Base-by-base conservation (phyloP, 2,797 vertebrate genomes). In the Protonibea diacanthus region DNA sequence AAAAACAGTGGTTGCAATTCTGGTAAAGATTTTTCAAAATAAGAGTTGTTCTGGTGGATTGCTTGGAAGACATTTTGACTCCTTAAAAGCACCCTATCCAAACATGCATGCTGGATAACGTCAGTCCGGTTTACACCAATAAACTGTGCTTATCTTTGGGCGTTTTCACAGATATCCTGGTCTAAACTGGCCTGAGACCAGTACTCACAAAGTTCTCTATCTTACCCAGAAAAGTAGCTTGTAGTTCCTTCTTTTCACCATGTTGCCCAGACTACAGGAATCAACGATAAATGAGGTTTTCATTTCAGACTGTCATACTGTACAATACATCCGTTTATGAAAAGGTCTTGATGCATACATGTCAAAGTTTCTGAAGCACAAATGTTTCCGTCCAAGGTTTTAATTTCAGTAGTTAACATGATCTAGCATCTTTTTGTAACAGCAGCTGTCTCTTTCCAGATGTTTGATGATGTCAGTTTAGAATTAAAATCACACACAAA, bases 21-120 rank as follows among this genome's bases (percentile, higher is more conserved):
- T 93, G 88, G 82, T 91, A 84, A 89, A 89, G 76, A 65, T 80
- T 76, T 88, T 86, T 78, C 74, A 61, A 73, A 86, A 77, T 76
- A 80, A 79, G 3, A 12, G 2, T 51, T 76, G 85, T 71, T 81
- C 71, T 18, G 51, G 52, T 90, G 74, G 27, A 82, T 87, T 88
- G 71, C 57, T 87, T 88, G 55, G 27, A 62, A 72, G 70, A 65
- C 63, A 23, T 62, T 57, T 71, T 47, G 53, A 78, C 60, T 52
- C 71, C 52, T 29, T 20, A 4, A 48, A 42, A 60, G 48, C 40
- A 60, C 67, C 70, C 56, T 15, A 58, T 68, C 62, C 52, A 45
- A 62, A 83, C 69, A 27, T 88, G 83, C 82, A 90, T 87, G 87
- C 85, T 78, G 80, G 67, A 64, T 23, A n/a, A 48, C 42, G 60